Evolutionary conservation across 2,113 vertebrate genomes (phyloP).

Genomic region (Pluvialis apricaria): DNA sequence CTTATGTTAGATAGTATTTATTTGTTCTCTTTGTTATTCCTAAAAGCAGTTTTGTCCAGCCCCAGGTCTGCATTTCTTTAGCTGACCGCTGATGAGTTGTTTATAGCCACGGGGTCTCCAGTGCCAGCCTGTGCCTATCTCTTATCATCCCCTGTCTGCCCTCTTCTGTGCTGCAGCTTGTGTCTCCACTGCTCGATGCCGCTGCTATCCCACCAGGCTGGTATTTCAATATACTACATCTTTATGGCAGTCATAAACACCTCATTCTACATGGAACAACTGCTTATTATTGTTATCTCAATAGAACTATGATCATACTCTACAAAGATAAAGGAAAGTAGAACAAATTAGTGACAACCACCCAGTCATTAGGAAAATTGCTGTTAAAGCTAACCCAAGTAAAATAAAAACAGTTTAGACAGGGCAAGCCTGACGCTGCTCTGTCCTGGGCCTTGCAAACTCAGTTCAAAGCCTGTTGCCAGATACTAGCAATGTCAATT

Average conservation of each 20-base stretch:
- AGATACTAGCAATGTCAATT: not conserved
- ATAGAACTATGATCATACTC: not conserved
- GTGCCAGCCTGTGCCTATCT: not conserved
- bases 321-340: not conserved
- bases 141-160: not conserved
- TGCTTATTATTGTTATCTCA: not conserved
- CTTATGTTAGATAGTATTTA: not conserved
- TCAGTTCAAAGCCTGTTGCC: not conserved
- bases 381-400: not conserved
- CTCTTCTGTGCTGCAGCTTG: not conserved
- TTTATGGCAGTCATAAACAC: not conserved
- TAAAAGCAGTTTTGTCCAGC: not conserved
- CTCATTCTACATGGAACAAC: not conserved
- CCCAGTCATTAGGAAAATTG: not conserved
- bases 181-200: rapidly evolving
- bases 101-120: not conserved
- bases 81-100: not conserved
- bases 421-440: not conserved
- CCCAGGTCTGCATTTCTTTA: not conserved
- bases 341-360: not conserved
- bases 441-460: not conserved
- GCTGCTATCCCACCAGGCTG: not conserved
- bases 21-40: not conserved
- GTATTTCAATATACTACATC: not conserved
- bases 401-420: not conserved